A percentile compares a stretch with the other conserved stretches of the same genome.
Conservation (phyloP, 2,113 vertebrate genomes). For the Terrapene triunguis region DNA sequence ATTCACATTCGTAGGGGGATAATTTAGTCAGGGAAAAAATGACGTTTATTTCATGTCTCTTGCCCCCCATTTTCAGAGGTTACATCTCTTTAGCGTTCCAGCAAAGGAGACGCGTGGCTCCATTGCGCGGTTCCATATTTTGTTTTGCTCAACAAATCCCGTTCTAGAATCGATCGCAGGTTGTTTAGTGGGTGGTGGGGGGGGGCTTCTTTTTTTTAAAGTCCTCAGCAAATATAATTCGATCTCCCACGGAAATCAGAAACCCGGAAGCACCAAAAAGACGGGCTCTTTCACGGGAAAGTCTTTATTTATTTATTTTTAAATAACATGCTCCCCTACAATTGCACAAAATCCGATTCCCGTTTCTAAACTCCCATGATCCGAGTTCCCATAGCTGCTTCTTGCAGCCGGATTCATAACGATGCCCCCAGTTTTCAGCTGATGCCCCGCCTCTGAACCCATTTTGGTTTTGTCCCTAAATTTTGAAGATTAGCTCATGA, state of each 20-base stretch:
- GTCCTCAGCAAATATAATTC: not conserved
- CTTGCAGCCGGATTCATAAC: not conserved
- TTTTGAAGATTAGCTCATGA: too few relatives aligned
- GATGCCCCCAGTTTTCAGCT: too few relatives aligned
- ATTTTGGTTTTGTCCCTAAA: too few relatives aligned
- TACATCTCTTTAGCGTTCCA: not conserved
- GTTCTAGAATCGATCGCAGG: too few relatives aligned
- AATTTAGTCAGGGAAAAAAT: not conserved
- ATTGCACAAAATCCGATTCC: not conserved
- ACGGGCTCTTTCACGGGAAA: not conserved
- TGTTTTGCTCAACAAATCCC: too few relatives aligned
- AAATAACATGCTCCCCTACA: not conserved
- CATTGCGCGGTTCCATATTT: too few relatives aligned
- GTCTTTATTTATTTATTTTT: too few relatives aligned
- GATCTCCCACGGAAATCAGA: not conserved
- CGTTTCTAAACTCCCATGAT: not conserved
- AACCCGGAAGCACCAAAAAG: not conserved
- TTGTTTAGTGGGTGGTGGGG: fast-evolving
- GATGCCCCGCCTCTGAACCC: not conserved
- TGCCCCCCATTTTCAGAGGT: not conserved
- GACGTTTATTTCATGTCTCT: too few relatives aligned
- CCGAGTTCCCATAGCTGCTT: not conserved
- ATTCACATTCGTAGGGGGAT: not conserved
- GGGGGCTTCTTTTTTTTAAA: not conserved
- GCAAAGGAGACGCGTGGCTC: too few relatives aligned